These are phyloP conservation scores for Geotrypetes seraphini DNA, from an alignment of 2,797 vertebrate species.

Conservation along the genomic window DNA sequence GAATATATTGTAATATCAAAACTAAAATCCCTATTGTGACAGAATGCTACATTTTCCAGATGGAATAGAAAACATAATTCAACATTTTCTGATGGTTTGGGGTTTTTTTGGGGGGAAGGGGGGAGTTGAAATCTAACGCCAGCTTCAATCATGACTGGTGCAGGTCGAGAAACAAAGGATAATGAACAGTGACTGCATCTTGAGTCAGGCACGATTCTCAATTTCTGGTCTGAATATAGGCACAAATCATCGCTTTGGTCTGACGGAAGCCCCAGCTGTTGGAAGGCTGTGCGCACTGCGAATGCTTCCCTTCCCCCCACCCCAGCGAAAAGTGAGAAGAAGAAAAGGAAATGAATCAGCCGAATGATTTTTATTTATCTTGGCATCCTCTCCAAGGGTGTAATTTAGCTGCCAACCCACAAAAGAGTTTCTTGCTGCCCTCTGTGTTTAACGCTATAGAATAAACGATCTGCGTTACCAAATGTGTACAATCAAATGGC, in stretches of 20 bases:
- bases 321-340: background rate
- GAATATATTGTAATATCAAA: too few relatives aligned
- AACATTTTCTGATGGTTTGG: too few relatives aligned
- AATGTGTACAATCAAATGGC: too few relatives aligned
- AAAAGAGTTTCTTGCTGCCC: background rate
- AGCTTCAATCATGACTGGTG: too few relatives aligned
- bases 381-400: slow-evolving; percentile 18
- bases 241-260: slow-evolving; percentile 7
- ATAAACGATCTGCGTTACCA: too few relatives aligned
- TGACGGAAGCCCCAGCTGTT: background rate
- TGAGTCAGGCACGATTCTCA: slow-evolving; percentile 2
- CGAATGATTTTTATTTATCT: slow-evolving; percentile 18
- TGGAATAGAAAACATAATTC: too few relatives aligned
- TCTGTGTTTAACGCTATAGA: too few relatives aligned
- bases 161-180: too few relatives aligned
- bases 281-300: slow-evolving; percentile 4
- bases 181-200: slow-evolving; percentile 11
- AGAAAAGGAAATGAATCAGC: slow-evolving; percentile 2
- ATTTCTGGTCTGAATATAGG: slow-evolving; percentile 17
- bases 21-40: too few relatives aligned
- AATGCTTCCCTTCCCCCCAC: background rate
- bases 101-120: too few relatives aligned
- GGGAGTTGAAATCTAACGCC: too few relatives aligned
- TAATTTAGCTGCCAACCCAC: slow-evolving; percentile 7
- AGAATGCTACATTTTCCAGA: too few relatives aligned